Conservation (phyloP, 2,797 vertebrate species). For the Emydoidea blandingii region DNA sequence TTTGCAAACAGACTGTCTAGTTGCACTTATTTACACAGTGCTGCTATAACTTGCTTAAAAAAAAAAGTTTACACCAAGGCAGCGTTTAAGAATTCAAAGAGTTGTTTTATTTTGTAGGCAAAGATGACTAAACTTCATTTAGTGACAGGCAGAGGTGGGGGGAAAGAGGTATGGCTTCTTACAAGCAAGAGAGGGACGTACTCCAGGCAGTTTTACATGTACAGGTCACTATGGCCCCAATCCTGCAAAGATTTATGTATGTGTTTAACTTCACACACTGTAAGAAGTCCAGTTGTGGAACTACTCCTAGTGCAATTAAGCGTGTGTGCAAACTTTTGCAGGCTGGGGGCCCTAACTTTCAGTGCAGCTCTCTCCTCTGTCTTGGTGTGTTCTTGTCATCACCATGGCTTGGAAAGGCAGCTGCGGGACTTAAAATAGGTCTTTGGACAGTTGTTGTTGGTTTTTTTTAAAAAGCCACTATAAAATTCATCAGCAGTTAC, state of each 20-base stretch:
- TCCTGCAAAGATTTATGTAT: not conserved
- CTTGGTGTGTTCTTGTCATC: rapidly evolving
- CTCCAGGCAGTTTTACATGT: not conserved
- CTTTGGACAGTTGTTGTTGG: not conserved
- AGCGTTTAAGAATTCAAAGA: constrained; percentile 65
- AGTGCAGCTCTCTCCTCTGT: not conserved
- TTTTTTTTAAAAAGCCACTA: not conserved
- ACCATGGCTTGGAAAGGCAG: not conserved
- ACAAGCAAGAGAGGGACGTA: rapidly evolving
- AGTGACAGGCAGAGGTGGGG: not conserved
- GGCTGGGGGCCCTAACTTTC: not conserved
- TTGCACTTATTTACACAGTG: constrained; percentile 62
- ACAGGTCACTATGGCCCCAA: not conserved
- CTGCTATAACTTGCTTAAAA: constrained; percentile 50
- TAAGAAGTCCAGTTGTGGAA: not conserved
- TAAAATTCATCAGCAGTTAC: not conserved
- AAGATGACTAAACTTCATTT: not conserved
- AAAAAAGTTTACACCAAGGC: constrained; percentile 25
- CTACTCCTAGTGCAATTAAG: rapidly evolving
- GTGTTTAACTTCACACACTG: not conserved
- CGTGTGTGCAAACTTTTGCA: not conserved
- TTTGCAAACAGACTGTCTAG: constrained; percentile 61
- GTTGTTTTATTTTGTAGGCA: constrained; percentile 35
- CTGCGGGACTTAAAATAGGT: not conserved
- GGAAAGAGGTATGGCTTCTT: not conserved